Base-by-base conservation (phyloP, 2,113 vertebrate species). In the Zosterops pallidus region DNA sequence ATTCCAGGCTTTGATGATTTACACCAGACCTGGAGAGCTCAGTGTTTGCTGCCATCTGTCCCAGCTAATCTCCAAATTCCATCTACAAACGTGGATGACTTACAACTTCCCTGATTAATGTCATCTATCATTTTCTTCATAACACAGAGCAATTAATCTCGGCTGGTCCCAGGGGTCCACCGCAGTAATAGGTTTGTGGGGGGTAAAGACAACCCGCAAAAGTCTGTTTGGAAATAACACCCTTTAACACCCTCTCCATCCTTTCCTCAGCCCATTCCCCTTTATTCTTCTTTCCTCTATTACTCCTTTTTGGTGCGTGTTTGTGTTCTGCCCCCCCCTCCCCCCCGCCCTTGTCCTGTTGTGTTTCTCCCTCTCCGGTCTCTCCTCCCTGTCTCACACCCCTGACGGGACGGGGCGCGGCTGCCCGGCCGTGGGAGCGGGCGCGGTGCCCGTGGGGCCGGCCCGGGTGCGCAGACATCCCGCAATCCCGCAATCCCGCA, bases 41-140 rank as follows among this genome's bases (percentile, higher is more conserved):
- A 15, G 31, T 18, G 69, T 85, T 90, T 94, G 78, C 81, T 65
- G 82, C 94, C 92, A 88, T 87, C 94, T 96, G 94, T 95, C 92
- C 90, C 67, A 37, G 71, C 95, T 83, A 76, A 94, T 93, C 96
- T 92, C 75, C 4, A 65, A 83, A 72, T 94, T 76, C 94, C 95
- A 91, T 76, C 90, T 92, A 56, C 75, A n/a, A 83, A 72, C 33
- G 85, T 13, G 41, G 88, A 55, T 83, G 94, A 90, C 12, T 95
- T 90, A 86, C 88, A 86, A 26, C 67, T 83, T 85, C 75, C 63
- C 75, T 93, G 90, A 95, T 96, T 94, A 96, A 93, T 62, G 92
- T 50, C 92, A 95, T 90, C 85, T 93, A 79, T 95, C 88, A 93
- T 90, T 85, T 94, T 88, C 88, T 72, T 92, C 57, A 21, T 78